These are phyloP conservation scores for Acanthochromis polyacanthus DNA, from an alignment of 2,113 vertebrate species.

Conservation along the genomic window DNA sequence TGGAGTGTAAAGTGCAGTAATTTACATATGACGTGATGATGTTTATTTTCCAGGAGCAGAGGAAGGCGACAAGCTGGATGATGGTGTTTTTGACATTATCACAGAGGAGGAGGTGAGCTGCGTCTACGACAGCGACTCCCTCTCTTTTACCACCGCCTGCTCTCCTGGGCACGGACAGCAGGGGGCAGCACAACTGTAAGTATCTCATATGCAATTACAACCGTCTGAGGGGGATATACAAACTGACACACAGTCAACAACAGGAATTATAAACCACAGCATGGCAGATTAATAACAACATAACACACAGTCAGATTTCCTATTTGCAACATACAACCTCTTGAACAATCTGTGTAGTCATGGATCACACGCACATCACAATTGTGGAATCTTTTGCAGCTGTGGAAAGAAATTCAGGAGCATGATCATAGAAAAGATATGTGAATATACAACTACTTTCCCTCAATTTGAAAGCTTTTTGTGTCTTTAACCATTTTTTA, in stretches of 20 bases:
- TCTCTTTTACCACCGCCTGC: slow-evolving; percentile 82
- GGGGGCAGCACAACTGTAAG: slow-evolving; percentile 88
- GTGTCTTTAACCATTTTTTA: too few species aligned
- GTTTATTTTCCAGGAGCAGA: slow-evolving; percentile 64
- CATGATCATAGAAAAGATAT: too few species aligned
- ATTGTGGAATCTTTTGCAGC: too few species aligned
- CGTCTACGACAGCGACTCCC: slow-evolving; percentile 85
- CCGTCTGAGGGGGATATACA: too few species aligned
- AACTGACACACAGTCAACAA: background rate
- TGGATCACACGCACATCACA: too few species aligned
- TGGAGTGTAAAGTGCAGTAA: background rate
- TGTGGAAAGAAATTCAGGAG: too few species aligned
- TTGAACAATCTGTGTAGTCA: background rate
- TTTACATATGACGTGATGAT: background rate
- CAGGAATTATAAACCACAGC: background rate
- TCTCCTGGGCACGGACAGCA: slow-evolving; percentile 79
- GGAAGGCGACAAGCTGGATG: slow-evolving; percentile 83
- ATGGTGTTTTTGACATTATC: slow-evolving; percentile 94
- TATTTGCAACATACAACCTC: background rate
- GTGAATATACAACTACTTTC: too few species aligned
- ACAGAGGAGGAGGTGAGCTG: slow-evolving; percentile 94
- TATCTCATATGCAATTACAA: slow-evolving; percentile 52
- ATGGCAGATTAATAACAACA: background rate
- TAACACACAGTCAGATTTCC: background rate
- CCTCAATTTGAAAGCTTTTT: too few species aligned